phyloP scores from a whole-genome alignment of 2,113 vertebrate genomes.

The Silurus meridionalis region DNA sequence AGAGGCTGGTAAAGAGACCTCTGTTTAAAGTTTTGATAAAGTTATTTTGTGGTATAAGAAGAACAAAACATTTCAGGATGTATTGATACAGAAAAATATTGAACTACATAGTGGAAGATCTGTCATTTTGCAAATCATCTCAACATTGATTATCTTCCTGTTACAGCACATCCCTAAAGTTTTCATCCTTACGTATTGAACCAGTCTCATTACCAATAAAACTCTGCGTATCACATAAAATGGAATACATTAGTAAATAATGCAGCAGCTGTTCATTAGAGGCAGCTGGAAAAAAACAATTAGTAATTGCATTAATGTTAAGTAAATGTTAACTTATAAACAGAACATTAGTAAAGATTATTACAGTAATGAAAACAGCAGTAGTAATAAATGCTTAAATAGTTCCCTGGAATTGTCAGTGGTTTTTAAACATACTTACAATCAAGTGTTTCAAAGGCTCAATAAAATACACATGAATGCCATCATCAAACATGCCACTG shows the following conservation, averaged over 20 bases:
- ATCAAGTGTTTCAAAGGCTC: slow-evolving; percentile 82
- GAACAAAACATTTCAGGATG: neutral
- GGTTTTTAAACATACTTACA: slow-evolving; percentile 75
- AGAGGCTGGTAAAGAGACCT: neutral
- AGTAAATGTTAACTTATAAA: neutral
- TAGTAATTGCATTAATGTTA: neutral
- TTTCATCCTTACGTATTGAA: neutral
- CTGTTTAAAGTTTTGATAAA: neutral
- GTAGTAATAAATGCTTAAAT: neutral
- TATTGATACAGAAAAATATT: neutral
- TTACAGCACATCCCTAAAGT: neutral
- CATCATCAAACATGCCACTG: slow-evolving; percentile 96
- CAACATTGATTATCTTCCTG: neutral
- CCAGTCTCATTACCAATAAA: neutral
- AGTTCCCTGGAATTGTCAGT: neutral
- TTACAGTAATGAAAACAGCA: slow-evolving; percentile 4
- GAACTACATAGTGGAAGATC: neutral
- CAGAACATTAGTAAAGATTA: neutral
- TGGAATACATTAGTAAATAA: neutral
- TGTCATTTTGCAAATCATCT: neutral
- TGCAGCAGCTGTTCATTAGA: neutral
- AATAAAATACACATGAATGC: slow-evolving; percentile 83
- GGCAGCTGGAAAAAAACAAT: neutral
- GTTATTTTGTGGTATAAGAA: neutral
- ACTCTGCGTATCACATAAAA: neutral